Base-by-base conservation (phyloP, 2,888 invertebrate species). In the Andrena dorsata region DNA sequence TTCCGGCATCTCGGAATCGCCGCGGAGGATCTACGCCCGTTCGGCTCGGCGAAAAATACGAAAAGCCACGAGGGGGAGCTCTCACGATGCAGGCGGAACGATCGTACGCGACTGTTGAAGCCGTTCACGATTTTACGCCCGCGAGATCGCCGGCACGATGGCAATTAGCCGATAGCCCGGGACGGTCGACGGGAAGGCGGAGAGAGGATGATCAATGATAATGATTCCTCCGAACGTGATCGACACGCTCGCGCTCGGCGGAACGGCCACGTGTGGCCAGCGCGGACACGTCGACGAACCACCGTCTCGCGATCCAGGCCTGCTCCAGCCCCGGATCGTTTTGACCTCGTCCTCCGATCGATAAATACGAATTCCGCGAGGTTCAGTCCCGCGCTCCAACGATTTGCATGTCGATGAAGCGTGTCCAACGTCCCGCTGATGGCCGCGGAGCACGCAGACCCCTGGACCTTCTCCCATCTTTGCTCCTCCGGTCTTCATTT, bases 181-280 rank as follows among this genome's bases (percentile, higher is more conserved):
- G n/a, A 69, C 79, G 76, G 75, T 73, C 76, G 82, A 71, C 76
- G 80, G 70, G 80, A 81, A 82, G 80, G 83, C 85, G 87, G 80
- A 65, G 80, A 65, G 82, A 80, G 86, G 88, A 92, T 91, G 92
- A 92, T 92, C 90, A 91, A 92, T 91, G 92, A 91, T 92, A 92
- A 92, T 91, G 92, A 92, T 91, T 89, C 88, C 80, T 84, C 82
- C 73, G 86, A 90, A 90, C 92, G 91, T 92, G 92, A 92, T 92
- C 91, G 92, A 92, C 92, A 90, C 90, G 86, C 87, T 86, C 88
- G 90, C 90, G 86, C 87, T 86, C 88, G 90, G 87, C 88, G 87
- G 80, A 86, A 77, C 86, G 78, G 80, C 88, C 90, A 90, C 91
- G 88, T 90, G 90, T 88, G 79, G 85, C 78, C 56, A 41, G 30